A percentile compares a stretch with the other conserved stretches of the same genome.
Evolutionary conservation across 1,140 invertebrate species (phyloP).

Genomic region (Drosophila athabasca): DNA sequence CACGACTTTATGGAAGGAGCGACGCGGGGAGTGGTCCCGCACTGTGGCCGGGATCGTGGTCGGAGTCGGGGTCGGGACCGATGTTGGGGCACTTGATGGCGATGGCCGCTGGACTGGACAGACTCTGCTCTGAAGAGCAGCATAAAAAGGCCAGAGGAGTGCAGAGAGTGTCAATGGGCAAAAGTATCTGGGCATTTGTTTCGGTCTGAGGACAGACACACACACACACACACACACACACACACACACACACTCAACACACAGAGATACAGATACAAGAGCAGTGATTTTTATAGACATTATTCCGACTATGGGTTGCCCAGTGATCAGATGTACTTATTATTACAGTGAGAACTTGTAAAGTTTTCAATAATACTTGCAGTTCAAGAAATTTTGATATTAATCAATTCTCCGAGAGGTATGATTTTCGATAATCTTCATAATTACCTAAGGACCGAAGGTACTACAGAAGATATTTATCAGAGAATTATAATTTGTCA

Average conservation of each 20-base stretch:
- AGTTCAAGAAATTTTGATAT: too few relatives aligned
- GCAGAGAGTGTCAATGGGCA: constrained; percentile 63
- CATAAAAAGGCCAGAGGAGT: neutral
- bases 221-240: constrained; percentile 27
- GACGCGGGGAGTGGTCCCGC: neutral
- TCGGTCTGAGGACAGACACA: constrained; percentile 32
- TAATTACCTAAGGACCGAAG: too few relatives aligned
- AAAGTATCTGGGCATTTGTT: constrained; percentile 60
- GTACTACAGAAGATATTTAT: too few relatives aligned
- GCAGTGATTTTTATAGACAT: too few relatives aligned
- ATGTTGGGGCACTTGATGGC: constrained; percentile 67
- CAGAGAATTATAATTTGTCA: too few relatives aligned
- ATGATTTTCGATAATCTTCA: too few relatives aligned
- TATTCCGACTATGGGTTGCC: neutral
- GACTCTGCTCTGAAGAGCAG: constrained; percentile 10
- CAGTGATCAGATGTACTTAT: too few relatives aligned
- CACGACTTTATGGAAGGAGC: constrained; percentile 62
- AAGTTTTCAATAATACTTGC: too few relatives aligned
- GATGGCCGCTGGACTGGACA: constrained; percentile 24
- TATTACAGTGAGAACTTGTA: too few relatives aligned
- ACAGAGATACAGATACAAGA: constrained; percentile 6
- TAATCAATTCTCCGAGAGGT: too few relatives aligned
- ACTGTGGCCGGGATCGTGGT: too few relatives aligned
- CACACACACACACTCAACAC: constrained; percentile 28
- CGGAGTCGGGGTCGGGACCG: constrained; percentile 3